phyloP scores from a whole-genome alignment of 1,140 invertebrate species.

The Lerema accius region DNA sequence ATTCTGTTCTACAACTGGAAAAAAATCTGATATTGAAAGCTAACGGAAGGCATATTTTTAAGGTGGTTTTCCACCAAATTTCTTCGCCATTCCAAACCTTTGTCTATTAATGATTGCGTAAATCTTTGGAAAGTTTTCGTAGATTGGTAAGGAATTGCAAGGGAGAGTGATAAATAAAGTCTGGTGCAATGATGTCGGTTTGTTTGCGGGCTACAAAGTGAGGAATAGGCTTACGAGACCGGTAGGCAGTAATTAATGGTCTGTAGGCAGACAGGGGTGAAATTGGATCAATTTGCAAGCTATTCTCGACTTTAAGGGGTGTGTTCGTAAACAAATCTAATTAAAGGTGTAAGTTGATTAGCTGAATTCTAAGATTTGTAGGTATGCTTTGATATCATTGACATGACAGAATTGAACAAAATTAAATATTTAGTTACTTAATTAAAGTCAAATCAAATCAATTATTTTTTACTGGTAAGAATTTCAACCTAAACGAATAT shows the following conservation, averaged over 20 bases:
- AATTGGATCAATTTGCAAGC: slow-evolving; percentile 76
- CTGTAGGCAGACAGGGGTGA: slow-evolving; percentile 64
- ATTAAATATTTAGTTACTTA: too few relatives aligned
- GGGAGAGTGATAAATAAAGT: slow-evolving; percentile 65
- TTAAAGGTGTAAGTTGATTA: slow-evolving; percentile 41
- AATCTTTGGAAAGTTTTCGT: slow-evolving; percentile 30
- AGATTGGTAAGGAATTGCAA: slow-evolving; percentile 42
- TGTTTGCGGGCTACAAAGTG: slow-evolving; percentile 72
- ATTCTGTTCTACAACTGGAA: too few relatives aligned
- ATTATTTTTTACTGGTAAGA: too few relatives aligned
- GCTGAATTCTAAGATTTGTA: slow-evolving; percentile 8
- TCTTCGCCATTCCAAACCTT: slow-evolving; percentile 13
- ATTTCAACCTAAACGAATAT: too few relatives aligned
- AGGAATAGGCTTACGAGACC: slow-evolving; percentile 51
- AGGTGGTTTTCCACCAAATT: slow-evolving; percentile 22
- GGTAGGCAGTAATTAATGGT: slow-evolving; percentile 76
- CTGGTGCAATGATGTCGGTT: slow-evolving; percentile 67
- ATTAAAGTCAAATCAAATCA: too few relatives aligned
- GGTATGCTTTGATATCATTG: background rate
- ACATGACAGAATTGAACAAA: slow-evolving; percentile 27
- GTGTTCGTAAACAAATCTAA: slow-evolving; percentile 58
- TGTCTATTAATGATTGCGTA: slow-evolving; percentile 32
- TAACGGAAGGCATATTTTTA: too few relatives aligned
- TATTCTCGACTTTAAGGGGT: slow-evolving; percentile 63
- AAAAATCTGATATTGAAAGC: too few relatives aligned